A percentile compares a stretch with the other conserved stretches of the same genome.
Conservation (phyloP, 2,113 vertebrate genomes). For the Colinus virginianus region DNA sequence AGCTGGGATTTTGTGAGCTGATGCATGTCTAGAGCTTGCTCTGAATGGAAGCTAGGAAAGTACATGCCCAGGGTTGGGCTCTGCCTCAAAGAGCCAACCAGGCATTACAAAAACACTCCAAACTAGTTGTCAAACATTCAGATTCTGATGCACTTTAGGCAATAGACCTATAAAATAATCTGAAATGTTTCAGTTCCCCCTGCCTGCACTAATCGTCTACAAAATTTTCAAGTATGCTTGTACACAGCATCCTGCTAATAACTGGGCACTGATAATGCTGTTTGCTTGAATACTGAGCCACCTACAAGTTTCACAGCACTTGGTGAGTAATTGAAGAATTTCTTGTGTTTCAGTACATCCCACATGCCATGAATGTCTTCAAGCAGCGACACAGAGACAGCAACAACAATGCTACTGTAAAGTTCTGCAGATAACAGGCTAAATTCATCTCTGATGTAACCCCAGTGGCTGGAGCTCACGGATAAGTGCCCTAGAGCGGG, state of each 20-base stretch:
- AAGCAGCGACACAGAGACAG: neutral
- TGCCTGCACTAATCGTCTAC: neutral
- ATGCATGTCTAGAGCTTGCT: neutral
- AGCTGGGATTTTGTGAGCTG: neutral
- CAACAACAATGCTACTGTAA: neutral
- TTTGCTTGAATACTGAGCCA: slow-evolving; percentile 13
- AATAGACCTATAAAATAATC: neutral
- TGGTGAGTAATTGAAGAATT: slow-evolving; percentile 43
- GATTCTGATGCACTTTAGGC: neutral
- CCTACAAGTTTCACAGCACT: slow-evolving; percentile 50
- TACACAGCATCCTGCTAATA: neutral
- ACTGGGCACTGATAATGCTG: neutral
- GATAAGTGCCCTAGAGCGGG: neutral
- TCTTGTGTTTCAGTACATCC: slow-evolving; percentile 16
- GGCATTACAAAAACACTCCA: neutral
- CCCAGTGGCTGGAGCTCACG: neutral
- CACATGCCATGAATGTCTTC: slow-evolving; percentile 38
- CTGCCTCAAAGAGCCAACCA: neutral
- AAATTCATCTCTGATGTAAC: neutral
- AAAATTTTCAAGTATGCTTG: slow-evolving; percentile 16
- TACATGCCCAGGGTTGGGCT: neutral
- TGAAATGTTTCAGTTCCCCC: neutral
- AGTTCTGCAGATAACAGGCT: neutral
- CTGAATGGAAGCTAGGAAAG: neutral
- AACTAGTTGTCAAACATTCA: neutral